These are phyloP conservation scores for Menura novaehollandiae DNA, from an alignment of 2,113 vertebrate genomes.

Conservation along the genomic window DNA sequence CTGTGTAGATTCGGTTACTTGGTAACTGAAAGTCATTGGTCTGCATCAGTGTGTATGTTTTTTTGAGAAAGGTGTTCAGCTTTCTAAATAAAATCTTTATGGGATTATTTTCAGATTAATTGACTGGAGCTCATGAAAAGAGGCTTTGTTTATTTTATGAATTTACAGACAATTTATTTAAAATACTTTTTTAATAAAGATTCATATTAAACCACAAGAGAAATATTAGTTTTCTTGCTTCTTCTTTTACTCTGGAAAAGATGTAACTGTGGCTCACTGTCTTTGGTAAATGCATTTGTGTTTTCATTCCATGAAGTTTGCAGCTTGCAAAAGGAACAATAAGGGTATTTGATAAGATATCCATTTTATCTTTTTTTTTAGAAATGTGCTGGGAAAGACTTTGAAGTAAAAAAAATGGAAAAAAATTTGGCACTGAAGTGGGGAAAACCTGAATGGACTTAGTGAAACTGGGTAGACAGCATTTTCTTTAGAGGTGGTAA, in stretches of 20 bases:
- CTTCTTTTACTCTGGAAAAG: background rate
- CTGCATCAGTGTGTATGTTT: background rate
- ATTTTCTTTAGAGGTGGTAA: background rate
- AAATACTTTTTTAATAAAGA: constrained; percentile 43
- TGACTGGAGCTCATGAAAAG: constrained; percentile 30
- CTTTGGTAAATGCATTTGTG: background rate
- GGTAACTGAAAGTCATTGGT: background rate
- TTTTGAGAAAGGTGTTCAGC: background rate
- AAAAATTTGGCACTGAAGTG: background rate
- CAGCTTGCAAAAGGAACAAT: background rate
- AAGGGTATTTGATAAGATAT: background rate
- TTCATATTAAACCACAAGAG: background rate
- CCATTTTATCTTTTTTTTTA: background rate
- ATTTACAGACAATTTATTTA: constrained; percentile 48
- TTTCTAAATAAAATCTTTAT: constrained; percentile 33
- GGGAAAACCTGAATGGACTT: background rate
- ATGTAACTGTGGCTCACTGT: background rate
- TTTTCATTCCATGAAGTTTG: background rate
- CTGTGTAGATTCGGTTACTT: background rate
- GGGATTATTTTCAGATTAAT: constrained; percentile 57
- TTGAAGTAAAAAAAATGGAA: background rate
- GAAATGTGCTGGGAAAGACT: background rate
- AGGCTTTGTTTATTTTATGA: constrained; percentile 45
- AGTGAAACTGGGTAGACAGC: background rate
- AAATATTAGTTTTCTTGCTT: background rate